phyloP scores from a whole-genome alignment of 2,888 invertebrate genomes.

The Axea sp. region DNA sequence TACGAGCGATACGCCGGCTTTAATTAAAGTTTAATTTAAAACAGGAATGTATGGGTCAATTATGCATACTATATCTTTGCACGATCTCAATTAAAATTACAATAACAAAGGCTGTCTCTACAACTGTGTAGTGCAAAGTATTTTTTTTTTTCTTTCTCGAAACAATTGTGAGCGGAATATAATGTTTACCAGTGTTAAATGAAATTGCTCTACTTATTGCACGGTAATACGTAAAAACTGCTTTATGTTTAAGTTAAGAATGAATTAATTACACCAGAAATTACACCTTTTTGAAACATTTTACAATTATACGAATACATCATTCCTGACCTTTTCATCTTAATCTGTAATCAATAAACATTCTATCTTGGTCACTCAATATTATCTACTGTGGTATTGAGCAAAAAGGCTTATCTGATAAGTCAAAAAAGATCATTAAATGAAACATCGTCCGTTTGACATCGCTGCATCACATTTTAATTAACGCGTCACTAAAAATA shows the following conservation, averaged over 20 bases:
- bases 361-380: conserved; percentile 34
- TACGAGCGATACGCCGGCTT: conserved; percentile 10
- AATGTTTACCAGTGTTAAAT: background rate
- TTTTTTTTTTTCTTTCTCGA: background rate
- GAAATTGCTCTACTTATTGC: background rate
- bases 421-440: no score
- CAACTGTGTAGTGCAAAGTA: background rate
- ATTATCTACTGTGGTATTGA: background rate
- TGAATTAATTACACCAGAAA: no score
- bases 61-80: conserved; percentile 5
- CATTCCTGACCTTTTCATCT: conserved; percentile 46
- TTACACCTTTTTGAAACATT: no score
- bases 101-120: conserved; percentile 6
- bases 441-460: no score
- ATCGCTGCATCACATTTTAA: no score
- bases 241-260: no score
- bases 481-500: no score
- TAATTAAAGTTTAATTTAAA: conserved; percentile 1
- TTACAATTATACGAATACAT: conserved; percentile 35
- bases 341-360: conserved; percentile 43
- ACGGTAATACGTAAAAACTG: no score
- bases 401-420: no score
- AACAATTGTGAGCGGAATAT: background rate
- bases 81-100: conserved; percentile 7
- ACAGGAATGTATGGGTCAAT: conserved; percentile 7